Base-by-base conservation (phyloP, 2,797 vertebrate species). In the Argya squamiceps region DNA sequence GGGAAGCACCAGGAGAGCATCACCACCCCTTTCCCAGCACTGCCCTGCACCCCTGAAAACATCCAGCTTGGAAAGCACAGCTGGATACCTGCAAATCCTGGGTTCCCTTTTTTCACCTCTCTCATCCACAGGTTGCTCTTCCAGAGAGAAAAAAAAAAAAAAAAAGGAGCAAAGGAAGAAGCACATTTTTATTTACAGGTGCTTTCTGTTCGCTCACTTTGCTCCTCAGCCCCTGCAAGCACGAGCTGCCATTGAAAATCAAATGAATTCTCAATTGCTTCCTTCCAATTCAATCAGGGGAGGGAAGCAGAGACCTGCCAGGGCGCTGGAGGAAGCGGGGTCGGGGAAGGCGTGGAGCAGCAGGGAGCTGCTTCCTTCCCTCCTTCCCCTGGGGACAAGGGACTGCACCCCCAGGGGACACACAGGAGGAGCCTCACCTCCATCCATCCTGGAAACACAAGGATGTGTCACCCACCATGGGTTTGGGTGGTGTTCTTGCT, bases 211-310 rank as follows among this genome's bases (percentile, higher is more conserved):
- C 0, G 2, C 76, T 85, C 9, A 7, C 82, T 88, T 68, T 36
- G 18, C 82, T 92, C 73, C 50, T 85, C 60, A 7, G 92, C 19
- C 65, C 83, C 90, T 92, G 95, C 87, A 44, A 90, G 77, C 93
- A 62, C 1, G 74, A 95, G 92, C 88, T 95, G 93, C 88, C 88
- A 52, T 75, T 84, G 95, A 82, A 97, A 97, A 97, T 93, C 94
- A 92, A 96, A 96, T 96, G 95, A 97, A 93, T 96, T 86, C 93
- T 95, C 85, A 96, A 95, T 97, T 97, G 95, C 92, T 93, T 97
- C 95, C 94, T 96, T 95, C 92, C 93, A 96, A 93, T 96, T 96
- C 77, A 96, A 93, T 96, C 71, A 96, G 95, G 36, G 79, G 83
- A 96, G 90, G 74, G 73, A 96, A 96, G 95, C 95, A 95, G 95